These are phyloP conservation scores for Coracopsis vasa DNA, from an alignment of 2,113 vertebrate genomes.

Conservation along the genomic window DNA sequence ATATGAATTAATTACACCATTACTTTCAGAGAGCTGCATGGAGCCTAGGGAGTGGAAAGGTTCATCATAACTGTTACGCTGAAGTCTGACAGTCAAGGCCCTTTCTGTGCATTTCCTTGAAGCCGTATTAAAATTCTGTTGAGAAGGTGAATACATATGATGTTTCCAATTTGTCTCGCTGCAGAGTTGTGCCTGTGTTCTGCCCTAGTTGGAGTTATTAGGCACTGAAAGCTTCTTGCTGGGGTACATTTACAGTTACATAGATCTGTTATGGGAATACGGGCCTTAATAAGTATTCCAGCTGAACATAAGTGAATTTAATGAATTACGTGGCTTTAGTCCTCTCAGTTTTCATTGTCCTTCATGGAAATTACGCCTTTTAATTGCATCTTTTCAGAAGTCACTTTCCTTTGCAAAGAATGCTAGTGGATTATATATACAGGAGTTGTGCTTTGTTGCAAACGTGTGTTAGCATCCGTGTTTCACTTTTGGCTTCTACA, in stretches of 20 bases:
- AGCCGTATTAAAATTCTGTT: not conserved
- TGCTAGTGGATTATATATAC: not conserved
- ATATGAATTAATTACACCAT: not conserved
- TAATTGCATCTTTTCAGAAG: not conserved
- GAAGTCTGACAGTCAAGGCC: not conserved
- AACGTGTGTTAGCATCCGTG: not conserved
- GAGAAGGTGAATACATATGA: not conserved
- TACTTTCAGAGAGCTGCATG: not conserved
- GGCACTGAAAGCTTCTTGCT: not conserved
- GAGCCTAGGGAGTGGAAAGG: not conserved
- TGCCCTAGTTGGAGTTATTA: not conserved
- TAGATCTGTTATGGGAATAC: not conserved
- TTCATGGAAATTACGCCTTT: not conserved
- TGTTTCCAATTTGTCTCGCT: not conserved
- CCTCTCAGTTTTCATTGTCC: not conserved
- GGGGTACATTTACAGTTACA: not conserved
- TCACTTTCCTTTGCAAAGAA: not conserved
- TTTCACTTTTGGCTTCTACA: not conserved
- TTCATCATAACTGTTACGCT: rapidly evolving
- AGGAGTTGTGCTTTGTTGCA: not conserved
- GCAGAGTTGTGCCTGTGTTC: not conserved
- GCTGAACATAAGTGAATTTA: not conserved
- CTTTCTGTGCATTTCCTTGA: not conserved
- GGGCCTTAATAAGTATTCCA: not conserved
- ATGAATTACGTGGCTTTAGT: not conserved